Evolutionary conservation across 2,113 vertebrate genomes (phyloP).

Genomic region (Pedionomus torquatus): DNA sequence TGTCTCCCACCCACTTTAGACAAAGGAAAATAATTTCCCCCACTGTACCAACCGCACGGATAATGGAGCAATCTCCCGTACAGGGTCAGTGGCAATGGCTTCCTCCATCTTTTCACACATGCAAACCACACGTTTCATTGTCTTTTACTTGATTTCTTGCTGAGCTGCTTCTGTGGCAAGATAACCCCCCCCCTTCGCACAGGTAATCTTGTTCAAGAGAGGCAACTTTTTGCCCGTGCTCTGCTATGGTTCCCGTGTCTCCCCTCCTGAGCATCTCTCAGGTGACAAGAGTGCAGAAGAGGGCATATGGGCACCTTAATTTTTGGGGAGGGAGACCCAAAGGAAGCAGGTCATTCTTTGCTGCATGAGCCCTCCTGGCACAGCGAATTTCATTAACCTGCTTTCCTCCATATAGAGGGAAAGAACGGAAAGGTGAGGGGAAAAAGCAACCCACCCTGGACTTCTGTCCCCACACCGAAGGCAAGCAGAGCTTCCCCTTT

Average conservation of each 20-base stretch:
- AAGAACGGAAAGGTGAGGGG: not conserved
- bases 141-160: constrained; percentile 43
- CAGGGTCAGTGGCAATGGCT: constrained; percentile 45
- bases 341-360: constrained; percentile 7
- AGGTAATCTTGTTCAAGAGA: not conserved
- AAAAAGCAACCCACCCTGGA: not conserved
- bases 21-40: constrained; percentile 80
- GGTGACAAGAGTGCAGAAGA: not conserved
- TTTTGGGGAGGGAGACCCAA: not conserved
- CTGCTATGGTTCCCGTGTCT: not conserved
- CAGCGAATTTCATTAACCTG: not conserved
- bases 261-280: not conserved
- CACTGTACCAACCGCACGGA: constrained; percentile 44
- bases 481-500: not conserved
- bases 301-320: not conserved
- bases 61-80: constrained; percentile 45
- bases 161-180: constrained; percentile 20
- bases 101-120: constrained; percentile 67
- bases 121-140: constrained; percentile 68
- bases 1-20: constrained; percentile 75
- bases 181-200: not conserved
- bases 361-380: not conserved
- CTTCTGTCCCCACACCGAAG: not conserved
- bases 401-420: not conserved
- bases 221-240: constrained; percentile 1